Base-by-base conservation (phyloP, 2,797 vertebrate species). In the Trachops cirrhosus region DNA sequence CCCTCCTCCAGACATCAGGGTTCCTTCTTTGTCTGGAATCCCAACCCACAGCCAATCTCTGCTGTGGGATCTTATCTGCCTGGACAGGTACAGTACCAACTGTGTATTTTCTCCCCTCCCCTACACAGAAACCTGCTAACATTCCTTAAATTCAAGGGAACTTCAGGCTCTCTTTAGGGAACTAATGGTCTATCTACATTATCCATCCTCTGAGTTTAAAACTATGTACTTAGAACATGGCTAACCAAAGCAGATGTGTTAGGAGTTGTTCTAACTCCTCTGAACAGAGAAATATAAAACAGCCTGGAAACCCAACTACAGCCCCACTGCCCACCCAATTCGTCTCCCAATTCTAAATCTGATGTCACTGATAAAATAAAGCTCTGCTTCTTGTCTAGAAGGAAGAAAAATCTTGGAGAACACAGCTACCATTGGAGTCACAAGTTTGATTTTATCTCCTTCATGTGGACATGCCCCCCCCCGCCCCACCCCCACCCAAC, bases 401-500 rank as follows among this genome's bases (percentile, higher is more conserved):
- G 62, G 52, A 90, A 82, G 68, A 97, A 89, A 90, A 96, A 41
- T 0, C 34, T 41, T 70, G 92, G 16, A 90, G 96, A 96, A 96
- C 9, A 92, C 34, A 68, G n/a, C 50, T 46, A 75, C 37, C 34
- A n/a, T 1, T 8, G 22, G 24, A 87, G 48, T 75, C 86, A 82
- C 32, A 46, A 34, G 93, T 89, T 85, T 12, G 4, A 62, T 54
- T 32, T 29, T 90, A 75, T 16, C 57, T 89, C 41, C 73, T 83
- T 52, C 90, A 78, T 44, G 85, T 29, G 87, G 64, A 94, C 46
- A 92, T 29, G 6, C 46, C 9, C 34, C 34, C 21, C 15, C 9
- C 15, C 12, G 15, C 26, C 64, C n/a, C n/a, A n/a, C 46, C 9
- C 34, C 34, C 21, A 12, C 9, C 15, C 52, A 62, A 52, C 71